Evolutionary conservation across 2,113 vertebrate genomes (phyloP).

Genomic region (Athene noctua): DNA sequence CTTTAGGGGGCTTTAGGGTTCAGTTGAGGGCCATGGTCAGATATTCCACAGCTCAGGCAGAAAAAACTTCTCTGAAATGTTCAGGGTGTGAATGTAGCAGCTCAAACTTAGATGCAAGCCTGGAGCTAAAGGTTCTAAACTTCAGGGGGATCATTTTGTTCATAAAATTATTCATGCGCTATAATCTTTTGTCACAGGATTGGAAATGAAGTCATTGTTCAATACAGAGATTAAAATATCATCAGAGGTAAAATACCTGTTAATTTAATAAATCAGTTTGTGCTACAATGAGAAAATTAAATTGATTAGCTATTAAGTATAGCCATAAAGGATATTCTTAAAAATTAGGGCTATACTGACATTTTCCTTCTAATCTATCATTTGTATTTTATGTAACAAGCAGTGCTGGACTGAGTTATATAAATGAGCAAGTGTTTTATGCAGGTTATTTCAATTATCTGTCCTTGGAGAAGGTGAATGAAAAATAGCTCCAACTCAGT

Average conservation of each 20-base stretch:
- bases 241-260: background rate
- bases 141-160: background rate
- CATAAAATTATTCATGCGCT: background rate
- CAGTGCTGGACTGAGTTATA: background rate
- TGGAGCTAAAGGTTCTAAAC: background rate
- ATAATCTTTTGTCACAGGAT: background rate
- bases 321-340: background rate
- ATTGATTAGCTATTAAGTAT: background rate
- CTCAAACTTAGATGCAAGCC: background rate
- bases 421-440: background rate
- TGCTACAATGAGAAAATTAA: background rate
- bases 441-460: constrained; percentile 18
- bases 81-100: background rate
- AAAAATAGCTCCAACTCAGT: constrained; percentile 3
- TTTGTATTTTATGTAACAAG: constrained; percentile 28
- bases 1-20: background rate
- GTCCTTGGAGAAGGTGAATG: constrained; percentile 43
- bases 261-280: background rate
- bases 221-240: background rate
- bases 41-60: background rate
- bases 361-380: background rate
- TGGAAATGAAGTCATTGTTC: background rate
- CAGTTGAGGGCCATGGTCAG: background rate
- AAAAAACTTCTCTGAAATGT: background rate
- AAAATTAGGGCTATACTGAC: background rate